Evolutionary conservation across 2,888 invertebrate genomes (phyloP).

Genomic region (Aporophyla nigra): DNA sequence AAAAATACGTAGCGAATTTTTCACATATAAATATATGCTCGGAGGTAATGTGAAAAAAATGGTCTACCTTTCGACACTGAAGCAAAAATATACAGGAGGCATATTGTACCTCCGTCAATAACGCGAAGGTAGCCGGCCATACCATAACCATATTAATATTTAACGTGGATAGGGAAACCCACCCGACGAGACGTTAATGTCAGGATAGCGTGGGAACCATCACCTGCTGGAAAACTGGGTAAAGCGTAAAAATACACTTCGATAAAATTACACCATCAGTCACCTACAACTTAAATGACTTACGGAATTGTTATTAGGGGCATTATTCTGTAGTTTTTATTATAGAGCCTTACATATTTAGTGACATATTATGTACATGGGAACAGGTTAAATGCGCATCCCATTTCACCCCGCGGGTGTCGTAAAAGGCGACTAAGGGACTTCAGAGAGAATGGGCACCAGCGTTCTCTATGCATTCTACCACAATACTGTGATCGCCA

Average conservation of each 20-base stretch:
- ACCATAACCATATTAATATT: slow-evolving; percentile 81
- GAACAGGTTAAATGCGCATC: not conserved
- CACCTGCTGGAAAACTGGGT: slow-evolving; percentile 72
- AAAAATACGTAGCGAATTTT: slow-evolving; percentile 6
- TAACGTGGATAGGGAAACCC: slow-evolving; percentile 78
- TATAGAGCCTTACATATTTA: not conserved
- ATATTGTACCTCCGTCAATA: slow-evolving; percentile 63
- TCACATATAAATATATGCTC: slow-evolving; percentile 6
- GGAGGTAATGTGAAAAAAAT: slow-evolving; percentile 28
- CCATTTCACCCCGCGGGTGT: too few species aligned
- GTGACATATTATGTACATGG: not conserved
- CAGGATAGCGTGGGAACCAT: slow-evolving; percentile 78
- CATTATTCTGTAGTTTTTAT: not conserved
- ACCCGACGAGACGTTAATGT: slow-evolving; percentile 77
- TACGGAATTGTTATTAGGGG: slow-evolving; percentile 5
- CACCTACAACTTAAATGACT: slow-evolving; percentile 12
- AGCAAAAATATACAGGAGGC: slow-evolving; percentile 50
- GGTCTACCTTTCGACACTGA: slow-evolving; percentile 40
- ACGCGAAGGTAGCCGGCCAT: slow-evolving; percentile 64
- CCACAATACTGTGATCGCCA: too few species aligned
- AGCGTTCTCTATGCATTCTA: too few species aligned
- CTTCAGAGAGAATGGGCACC: too few species aligned
- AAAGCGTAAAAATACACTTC: slow-evolving; percentile 38
- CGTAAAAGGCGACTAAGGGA: too few species aligned
- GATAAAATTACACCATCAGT: slow-evolving; percentile 29